Conservation (phyloP, 2,888 invertebrate genomes). For the Electrophaes corylata region DNA sequence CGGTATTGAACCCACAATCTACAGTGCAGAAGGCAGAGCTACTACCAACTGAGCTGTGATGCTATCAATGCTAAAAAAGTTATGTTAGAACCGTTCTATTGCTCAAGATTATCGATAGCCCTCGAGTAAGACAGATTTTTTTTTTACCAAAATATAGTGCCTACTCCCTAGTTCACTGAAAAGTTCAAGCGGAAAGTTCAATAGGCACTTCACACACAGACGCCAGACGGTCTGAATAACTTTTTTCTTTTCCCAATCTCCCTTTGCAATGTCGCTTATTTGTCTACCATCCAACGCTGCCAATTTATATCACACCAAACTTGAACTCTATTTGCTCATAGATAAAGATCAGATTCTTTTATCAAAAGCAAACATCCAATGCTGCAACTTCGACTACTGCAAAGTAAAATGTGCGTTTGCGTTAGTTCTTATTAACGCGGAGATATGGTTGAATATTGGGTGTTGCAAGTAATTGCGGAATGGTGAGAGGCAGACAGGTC, state of each 20-base stretch:
- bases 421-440: constrained; percentile 13
- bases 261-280: constrained; percentile 50
- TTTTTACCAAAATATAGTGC: constrained; percentile 30
- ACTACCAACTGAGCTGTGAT: no score
- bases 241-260: constrained; percentile 49
- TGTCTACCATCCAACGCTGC: constrained; percentile 36
- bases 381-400: constrained; percentile 22
- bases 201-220: constrained; percentile 40
- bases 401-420: constrained; percentile 9
- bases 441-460: constrained; percentile 32
- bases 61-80: no score
- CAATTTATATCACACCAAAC: constrained; percentile 24
- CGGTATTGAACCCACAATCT: no score
- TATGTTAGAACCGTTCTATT: no score
- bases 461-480: constrained; percentile 5
- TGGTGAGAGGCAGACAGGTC: constrained; percentile 41
- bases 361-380: constrained; percentile 21
- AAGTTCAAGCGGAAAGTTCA: constrained; percentile 37
- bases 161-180: background rate
- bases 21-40: no score
- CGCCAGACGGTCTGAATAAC: constrained; percentile 44
- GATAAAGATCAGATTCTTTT: constrained; percentile 40
- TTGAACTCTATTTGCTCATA: constrained; percentile 20
- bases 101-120: background rate
- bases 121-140: constrained; percentile 20